Conservation (phyloP, 2,888 invertebrate species). For the Osmoderma eremita region DNA sequence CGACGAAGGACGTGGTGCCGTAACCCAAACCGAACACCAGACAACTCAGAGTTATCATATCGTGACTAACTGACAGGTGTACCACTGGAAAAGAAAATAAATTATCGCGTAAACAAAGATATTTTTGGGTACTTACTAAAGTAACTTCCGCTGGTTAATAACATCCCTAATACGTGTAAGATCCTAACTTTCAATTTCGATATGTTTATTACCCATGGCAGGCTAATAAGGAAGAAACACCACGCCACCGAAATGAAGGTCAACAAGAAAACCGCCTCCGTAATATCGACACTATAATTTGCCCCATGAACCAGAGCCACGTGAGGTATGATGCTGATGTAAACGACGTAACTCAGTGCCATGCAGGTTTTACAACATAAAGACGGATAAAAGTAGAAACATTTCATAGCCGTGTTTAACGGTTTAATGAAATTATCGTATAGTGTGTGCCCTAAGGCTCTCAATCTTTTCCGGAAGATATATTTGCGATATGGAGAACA, state of each 20-base stretch:
- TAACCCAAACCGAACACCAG: slow-evolving; percentile 50
- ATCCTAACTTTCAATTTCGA: slow-evolving; percentile 44
- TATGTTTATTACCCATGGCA: slow-evolving; percentile 46
- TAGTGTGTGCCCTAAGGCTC: slow-evolving; percentile 35
- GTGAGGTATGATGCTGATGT: slow-evolving; percentile 40
- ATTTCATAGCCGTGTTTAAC: slow-evolving; percentile 40
- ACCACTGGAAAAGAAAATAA: slow-evolving; percentile 47
- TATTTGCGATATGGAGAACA: slow-evolving; percentile 42
- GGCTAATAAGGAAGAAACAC: slow-evolving; percentile 44
- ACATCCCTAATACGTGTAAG: slow-evolving; percentile 43
- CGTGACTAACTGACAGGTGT: slow-evolving; percentile 43
- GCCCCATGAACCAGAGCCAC: slow-evolving; percentile 39
- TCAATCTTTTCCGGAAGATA: slow-evolving; percentile 32
- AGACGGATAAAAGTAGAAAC: slow-evolving; percentile 46
- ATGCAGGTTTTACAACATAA: slow-evolving; percentile 44
- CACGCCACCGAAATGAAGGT: slow-evolving; percentile 46
- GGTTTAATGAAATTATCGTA: slow-evolving; percentile 43
- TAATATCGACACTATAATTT: slow-evolving; percentile 40
- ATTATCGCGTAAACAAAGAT: too few species aligned
- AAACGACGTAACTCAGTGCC: slow-evolving; percentile 42
- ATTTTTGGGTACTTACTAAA: slow-evolving; percentile 47
- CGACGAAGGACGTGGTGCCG: slow-evolving; percentile 48
- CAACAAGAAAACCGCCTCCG: slow-evolving; percentile 44
- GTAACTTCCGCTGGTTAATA: slow-evolving; percentile 44
- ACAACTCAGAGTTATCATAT: slow-evolving; percentile 47